phyloP scores from a whole-genome alignment of 2,113 vertebrate genomes.

The Crotophaga sulcirostris region DNA sequence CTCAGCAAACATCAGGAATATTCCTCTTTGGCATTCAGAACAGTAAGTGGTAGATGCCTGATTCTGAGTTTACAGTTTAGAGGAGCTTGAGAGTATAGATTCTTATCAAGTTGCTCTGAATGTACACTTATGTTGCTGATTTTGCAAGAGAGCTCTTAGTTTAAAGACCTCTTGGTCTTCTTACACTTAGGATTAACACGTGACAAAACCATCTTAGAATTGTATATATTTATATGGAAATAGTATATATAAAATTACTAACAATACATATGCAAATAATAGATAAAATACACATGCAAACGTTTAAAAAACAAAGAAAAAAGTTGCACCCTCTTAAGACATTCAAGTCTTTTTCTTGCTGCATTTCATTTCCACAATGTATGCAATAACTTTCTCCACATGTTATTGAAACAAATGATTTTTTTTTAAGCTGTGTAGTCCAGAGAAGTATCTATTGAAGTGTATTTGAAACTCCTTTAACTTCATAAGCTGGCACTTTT shows the following conservation, averaged over 20 bases:
- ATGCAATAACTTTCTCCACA: not conserved
- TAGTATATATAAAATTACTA: not conserved
- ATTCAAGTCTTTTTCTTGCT: not conserved
- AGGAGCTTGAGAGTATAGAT: not conserved
- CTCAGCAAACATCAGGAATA: slow-evolving; percentile 87
- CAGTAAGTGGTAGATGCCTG: slow-evolving; percentile 78
- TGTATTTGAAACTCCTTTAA: not conserved
- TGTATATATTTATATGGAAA: not conserved
- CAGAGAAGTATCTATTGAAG: not conserved
- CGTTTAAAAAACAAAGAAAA: not conserved
- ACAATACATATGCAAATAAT: no score
- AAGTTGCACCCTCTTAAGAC: not conserved
- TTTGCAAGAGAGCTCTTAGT: not conserved
- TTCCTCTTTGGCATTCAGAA: slow-evolving; percentile 97
- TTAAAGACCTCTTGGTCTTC: not conserved
- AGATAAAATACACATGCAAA: not conserved
- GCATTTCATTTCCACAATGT: not conserved
- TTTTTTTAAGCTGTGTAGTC: not conserved
- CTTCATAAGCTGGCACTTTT: not conserved
- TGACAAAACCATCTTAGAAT: not conserved
- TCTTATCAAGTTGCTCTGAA: not conserved
- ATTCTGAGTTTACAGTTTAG: rapidly evolving
- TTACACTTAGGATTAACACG: not conserved
- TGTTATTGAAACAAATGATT: no score
- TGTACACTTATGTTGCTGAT: not conserved